A percentile compares a stretch with the other conserved stretches of the same genome.
Conservation (phyloP, 35 echinoderm and acorn worm genomes). For the Anneissia japonica region DNA sequence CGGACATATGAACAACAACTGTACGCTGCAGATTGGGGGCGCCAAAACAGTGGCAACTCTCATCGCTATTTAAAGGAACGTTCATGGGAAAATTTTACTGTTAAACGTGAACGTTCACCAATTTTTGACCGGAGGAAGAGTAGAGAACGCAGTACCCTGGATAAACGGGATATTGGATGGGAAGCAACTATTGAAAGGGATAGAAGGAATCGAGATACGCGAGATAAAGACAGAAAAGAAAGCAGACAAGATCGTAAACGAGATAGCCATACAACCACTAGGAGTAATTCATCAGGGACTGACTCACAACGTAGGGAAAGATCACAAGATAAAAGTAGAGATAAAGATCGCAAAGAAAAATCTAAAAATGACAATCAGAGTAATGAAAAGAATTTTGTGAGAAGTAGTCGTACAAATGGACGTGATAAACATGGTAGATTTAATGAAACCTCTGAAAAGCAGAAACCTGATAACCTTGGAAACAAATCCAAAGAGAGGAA, state of each 20-base stretch:
- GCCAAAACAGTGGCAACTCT: neutral
- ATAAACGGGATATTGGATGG: conserved; percentile 13
- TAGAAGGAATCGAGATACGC: neutral
- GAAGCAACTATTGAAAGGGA: conserved; percentile 5
- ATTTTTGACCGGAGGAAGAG: neutral
- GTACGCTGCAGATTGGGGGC: neutral
- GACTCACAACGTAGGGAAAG: neutral
- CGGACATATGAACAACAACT: neutral
- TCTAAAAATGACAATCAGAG: neutral
- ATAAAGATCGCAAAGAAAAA: conserved; percentile 17
- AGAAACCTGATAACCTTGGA: neutral
- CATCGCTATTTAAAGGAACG: neutral
- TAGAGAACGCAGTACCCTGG: neutral
- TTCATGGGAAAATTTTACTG: neutral
- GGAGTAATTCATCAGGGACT: neutral
- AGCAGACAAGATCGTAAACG: neutral
- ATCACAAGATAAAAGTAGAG: conserved; percentile 5
- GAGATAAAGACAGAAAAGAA: neutral
- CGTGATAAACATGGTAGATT: neutral
- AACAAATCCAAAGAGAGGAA: neutral
- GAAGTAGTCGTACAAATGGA: neutral
- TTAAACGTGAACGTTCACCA: neutral
- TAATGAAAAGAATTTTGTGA: neutral
- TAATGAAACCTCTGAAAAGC: neutral
- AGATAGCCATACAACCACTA: neutral